phyloP scores from a whole-genome alignment of 2,113 vertebrate species.

The Pachyramphus minor region DNA sequence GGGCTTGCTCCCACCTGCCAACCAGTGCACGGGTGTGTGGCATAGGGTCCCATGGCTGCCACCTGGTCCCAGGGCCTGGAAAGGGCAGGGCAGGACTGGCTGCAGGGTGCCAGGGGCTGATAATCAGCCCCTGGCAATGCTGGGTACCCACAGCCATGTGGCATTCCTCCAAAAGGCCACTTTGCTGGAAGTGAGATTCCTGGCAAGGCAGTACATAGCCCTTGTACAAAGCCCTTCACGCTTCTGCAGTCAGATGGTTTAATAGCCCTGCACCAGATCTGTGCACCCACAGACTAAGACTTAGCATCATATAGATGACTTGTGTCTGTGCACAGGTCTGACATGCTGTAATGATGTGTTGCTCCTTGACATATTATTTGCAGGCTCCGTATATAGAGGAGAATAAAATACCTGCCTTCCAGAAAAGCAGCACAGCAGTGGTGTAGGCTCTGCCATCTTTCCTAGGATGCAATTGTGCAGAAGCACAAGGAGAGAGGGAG shows the following conservation, averaged over 20 bases:
- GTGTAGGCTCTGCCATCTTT: background rate
- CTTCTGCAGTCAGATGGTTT: background rate
- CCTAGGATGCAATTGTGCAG: background rate
- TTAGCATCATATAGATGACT: background rate
- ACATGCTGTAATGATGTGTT: rapidly evolving
- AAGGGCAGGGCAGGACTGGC: background rate
- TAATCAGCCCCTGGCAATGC: background rate
- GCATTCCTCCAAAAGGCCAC: background rate
- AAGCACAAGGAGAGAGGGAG: background rate
- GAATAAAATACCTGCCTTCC: background rate
- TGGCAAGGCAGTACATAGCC: background rate
- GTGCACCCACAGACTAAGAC: background rate
- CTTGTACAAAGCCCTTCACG: background rate
- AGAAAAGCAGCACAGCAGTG: background rate
- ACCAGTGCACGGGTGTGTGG: too few relatives aligned
- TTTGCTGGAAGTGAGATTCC: background rate
- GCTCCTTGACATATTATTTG: background rate
- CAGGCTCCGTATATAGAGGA: background rate
- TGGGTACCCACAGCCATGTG: rapidly evolving
- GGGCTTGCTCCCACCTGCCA: background rate
- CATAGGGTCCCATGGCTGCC: background rate
- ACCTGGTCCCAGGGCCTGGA: background rate
- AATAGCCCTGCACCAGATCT: background rate
- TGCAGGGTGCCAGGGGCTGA: background rate
- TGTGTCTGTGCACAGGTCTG: background rate